Conservation (phyloP, 2,888 invertebrate genomes). For the Synergus laeviventris region DNA sequence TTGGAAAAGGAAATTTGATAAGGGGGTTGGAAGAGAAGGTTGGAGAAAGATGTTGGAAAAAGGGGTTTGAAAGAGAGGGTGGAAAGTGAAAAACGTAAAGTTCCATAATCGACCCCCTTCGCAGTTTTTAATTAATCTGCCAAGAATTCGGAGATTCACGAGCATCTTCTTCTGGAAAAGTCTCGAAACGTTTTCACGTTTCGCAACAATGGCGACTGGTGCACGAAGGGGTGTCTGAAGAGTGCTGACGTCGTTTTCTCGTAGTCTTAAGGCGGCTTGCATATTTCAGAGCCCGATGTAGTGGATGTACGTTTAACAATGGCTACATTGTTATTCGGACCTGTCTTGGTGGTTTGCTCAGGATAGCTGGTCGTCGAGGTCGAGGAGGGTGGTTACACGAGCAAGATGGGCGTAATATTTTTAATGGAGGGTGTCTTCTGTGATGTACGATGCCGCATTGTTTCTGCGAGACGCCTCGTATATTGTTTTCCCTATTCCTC, state of each 20-base stretch:
- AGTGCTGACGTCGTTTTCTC: constrained; percentile 39
- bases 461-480: constrained; percentile 71
- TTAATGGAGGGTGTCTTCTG: constrained; percentile 74
- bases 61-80: not conserved
- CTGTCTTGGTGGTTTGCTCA: constrained; percentile 61
- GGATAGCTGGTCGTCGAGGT: constrained; percentile 50
- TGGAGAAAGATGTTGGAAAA: not conserved
- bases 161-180: constrained; percentile 41
- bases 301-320: constrained; percentile 69
- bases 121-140: constrained; percentile 49
- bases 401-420: constrained; percentile 75
- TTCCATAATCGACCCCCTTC: not conserved
- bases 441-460: constrained; percentile 74
- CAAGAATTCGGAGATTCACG: constrained; percentile 36
- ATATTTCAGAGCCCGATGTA: constrained; percentile 69
- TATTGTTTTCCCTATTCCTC: constrained; percentile 65
- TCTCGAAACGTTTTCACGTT: constrained; percentile 49
- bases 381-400: constrained; percentile 56
- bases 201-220: constrained; percentile 50
- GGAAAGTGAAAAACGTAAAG: not conserved
- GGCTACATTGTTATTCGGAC: constrained; percentile 72
- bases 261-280: constrained; percentile 60
- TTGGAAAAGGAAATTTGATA: too few relatives aligned
- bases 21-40: too few relatives aligned
- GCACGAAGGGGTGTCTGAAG: constrained; percentile 31